Evolutionary conservation across 2,797 vertebrate species (phyloP), one percentile per base, ranked within the genome.

Genomic region (Acipenser ruthenus): DNA sequence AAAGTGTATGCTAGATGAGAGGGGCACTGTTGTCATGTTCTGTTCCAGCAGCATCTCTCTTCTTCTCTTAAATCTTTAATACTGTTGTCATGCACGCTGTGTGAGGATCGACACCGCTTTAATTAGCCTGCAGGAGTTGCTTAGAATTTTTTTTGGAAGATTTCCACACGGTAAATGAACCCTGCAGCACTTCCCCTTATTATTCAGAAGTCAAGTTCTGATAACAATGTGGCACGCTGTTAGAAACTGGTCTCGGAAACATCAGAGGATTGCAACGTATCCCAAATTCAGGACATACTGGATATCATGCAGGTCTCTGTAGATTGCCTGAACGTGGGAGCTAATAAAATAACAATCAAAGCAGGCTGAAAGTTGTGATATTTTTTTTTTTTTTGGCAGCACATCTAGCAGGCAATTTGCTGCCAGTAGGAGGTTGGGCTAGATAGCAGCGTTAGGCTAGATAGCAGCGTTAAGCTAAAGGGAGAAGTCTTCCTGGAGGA

Each of bases 1-100:
- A 85, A 85, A 89, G 84, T 89, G 90, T 91, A 91, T 91, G 89
- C 87, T 84, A 87, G 87, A 90, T 87, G 86, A 84, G 84, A 83
- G 76, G 77, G 78, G 78, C 82, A 89, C 88, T 88, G 87, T 87
- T 90, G 87, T 85, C 83, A 79, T 76, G 65, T 69, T 61, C 70
- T 71, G 75, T 77, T 73, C 78, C 71, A 71, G 67, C 55, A 78
- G 77, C 81, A 77, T 81, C 79, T 81, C 68, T 69, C 66, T 71
- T 60, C 66, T 70, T 80, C 81, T 81, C 81, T 83, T 86, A 83
- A 85, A 85, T 87, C 86, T 87, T 88, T 88, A 83, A 88, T 90
- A 86, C 86, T 88, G 85, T 86, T 90, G 88, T 90, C 85, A 87
- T 84, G 84, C 84, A 82, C 81, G 78, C 69, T 78, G 79, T 84